Conservation (phyloP, 1,140 invertebrate genomes). For the Drosophila lowei region DNA sequence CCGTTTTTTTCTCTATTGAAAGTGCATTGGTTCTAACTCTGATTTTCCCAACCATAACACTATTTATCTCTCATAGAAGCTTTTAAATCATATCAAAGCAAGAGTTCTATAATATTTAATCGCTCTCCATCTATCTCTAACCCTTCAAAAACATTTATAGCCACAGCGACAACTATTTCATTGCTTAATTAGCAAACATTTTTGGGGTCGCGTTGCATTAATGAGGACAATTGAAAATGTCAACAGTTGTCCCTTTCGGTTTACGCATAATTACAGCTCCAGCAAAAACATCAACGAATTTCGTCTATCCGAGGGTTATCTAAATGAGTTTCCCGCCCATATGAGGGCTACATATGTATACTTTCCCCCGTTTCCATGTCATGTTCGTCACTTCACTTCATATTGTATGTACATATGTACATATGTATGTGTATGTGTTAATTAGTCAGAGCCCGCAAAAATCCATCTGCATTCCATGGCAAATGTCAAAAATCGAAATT, state of each 20-base stretch:
- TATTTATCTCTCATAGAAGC: too few relatives aligned
- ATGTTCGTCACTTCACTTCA: constrained; percentile 47
- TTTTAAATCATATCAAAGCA: too few relatives aligned
- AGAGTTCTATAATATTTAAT: neutral
- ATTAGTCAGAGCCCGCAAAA: constrained; percentile 62
- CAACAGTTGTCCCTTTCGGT: constrained; percentile 66
- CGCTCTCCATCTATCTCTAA: neutral
- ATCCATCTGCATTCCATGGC: constrained; percentile 23
- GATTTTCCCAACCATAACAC: too few relatives aligned
- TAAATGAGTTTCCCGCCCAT: constrained; percentile 11
- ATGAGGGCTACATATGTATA: constrained; percentile 26
- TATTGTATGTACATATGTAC: constrained; percentile 3
- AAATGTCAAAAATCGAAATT: constrained; percentile 56
- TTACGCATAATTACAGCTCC: constrained; percentile 61
- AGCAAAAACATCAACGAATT: constrained; percentile 25
- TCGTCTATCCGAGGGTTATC: constrained; percentile 35
- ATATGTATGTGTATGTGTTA: constrained; percentile 44
- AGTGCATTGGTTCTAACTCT: too few relatives aligned
- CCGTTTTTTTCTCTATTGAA: too few relatives aligned
- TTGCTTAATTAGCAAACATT: constrained; percentile 66
- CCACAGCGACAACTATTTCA: constrained; percentile 35
- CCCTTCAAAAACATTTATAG: neutral
- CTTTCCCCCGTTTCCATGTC: constrained; percentile 7
- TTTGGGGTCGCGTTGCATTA: constrained; percentile 51
- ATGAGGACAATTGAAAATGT: constrained; percentile 67